Conservation (phyloP, 2,113 vertebrate genomes). For the Meleagris gallopavo region DNA sequence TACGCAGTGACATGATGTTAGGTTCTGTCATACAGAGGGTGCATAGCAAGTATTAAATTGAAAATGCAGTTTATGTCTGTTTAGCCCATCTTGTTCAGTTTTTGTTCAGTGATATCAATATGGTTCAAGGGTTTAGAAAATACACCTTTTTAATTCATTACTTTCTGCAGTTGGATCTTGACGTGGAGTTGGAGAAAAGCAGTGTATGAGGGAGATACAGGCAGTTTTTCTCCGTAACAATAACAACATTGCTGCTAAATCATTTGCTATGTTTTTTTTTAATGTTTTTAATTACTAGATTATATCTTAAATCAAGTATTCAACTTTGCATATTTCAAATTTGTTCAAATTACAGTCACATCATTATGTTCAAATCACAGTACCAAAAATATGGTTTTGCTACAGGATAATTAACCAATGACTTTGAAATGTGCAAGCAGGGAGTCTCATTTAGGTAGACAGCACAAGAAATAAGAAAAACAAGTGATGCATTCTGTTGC, state of each 20-base stretch:
- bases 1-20: background rate
- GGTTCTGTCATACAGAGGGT: background rate
- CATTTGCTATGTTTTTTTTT: constrained; percentile 58
- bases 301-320: constrained; percentile 53
- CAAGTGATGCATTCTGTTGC: constrained; percentile 54
- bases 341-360: constrained; percentile 65
- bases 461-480: constrained; percentile 51
- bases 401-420: constrained; percentile 68
- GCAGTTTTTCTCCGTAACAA: background rate
- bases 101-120: background rate
- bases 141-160: background rate
- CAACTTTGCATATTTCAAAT: constrained; percentile 67
- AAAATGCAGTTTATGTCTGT: background rate
- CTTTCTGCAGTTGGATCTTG: background rate
- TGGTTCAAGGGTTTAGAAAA: background rate
- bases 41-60: background rate
- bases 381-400: constrained; percentile 62
- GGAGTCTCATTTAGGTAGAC: constrained; percentile 70
- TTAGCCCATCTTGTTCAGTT: background rate
- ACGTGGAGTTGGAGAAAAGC: background rate
- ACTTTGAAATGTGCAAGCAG: constrained; percentile 69
- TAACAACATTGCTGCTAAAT: constrained; percentile 14
- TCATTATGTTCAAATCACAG: constrained; percentile 64
- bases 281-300: constrained; percentile 64
- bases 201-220: background rate